Percentiles rank a stretch among this genome's conserved stretches.
Evolutionary conservation across 2,888 invertebrate species (phyloP).

Genomic region (Hirtodrosophila trivittata): DNA sequence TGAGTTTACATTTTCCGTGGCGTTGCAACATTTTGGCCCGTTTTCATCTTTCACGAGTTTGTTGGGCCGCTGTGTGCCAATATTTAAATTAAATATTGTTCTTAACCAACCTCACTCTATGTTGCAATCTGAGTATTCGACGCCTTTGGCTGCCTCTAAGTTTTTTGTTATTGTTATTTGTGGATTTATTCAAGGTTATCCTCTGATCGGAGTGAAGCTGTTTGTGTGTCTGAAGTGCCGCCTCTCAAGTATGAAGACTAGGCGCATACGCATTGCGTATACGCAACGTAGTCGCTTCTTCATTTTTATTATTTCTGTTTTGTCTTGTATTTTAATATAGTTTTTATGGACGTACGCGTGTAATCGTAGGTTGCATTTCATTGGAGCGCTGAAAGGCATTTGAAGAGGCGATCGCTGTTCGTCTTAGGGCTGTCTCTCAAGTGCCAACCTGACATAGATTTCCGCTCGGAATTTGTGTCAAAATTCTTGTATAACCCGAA

Average conservation of each 20-base stretch:
- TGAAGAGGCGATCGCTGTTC: slow-evolving; percentile 30
- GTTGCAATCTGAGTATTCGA: slow-evolving; percentile 52
- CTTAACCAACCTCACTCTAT: slow-evolving; percentile 73
- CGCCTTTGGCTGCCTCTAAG: slow-evolving; percentile 43
- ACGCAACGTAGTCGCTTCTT: slow-evolving; percentile 49
- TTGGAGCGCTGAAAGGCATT: slow-evolving; percentile 52
- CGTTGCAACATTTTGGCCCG: slow-evolving; percentile 55
- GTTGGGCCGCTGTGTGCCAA: slow-evolving; percentile 59
- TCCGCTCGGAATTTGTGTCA: slow-evolving; percentile 25
- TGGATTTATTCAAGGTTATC: slow-evolving; percentile 67
- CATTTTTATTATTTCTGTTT: slow-evolving; percentile 15
- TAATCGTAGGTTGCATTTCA: slow-evolving; percentile 28
- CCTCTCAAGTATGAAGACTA: slow-evolving; percentile 61
- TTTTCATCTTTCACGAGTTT: slow-evolving; percentile 40
- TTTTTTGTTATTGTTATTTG: slow-evolving; percentile 17
- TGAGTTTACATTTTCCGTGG: slow-evolving; percentile 42
- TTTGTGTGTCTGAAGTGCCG: slow-evolving; percentile 37
- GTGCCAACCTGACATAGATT: slow-evolving; percentile 47
- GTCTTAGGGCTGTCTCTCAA: slow-evolving; percentile 39
- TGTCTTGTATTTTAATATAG: slow-evolving; percentile 28
- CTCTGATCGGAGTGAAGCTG: slow-evolving; percentile 17
- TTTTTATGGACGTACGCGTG: slow-evolving; percentile 44
- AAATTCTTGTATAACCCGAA: slow-evolving; percentile 35
- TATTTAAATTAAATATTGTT: slow-evolving; percentile 78
- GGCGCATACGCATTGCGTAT: slow-evolving; percentile 63